Percentiles rank a stretch among this genome's conserved stretches.
Conservation (phyloP, 1,140 invertebrate genomes). For the Leptopilina boulardi region DNA sequence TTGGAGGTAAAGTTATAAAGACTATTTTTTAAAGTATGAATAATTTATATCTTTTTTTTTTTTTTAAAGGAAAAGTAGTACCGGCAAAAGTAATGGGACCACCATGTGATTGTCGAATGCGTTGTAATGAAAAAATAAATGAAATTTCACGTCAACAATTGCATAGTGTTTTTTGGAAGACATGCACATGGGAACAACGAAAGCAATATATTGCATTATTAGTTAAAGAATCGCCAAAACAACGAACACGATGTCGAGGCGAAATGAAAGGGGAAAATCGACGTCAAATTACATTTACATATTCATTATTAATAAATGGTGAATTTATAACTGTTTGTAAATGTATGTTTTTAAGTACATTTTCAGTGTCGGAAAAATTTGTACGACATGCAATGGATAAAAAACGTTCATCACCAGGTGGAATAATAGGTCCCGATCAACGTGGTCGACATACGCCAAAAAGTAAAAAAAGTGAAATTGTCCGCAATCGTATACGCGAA, state of each 20-base stretch:
- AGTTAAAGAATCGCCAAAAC: slow-evolving; percentile 60
- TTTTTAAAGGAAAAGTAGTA: slow-evolving; percentile 57
- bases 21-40: no score
- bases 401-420: slow-evolving; percentile 52
- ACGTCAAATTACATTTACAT: slow-evolving; percentile 60
- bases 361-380: slow-evolving; percentile 60
- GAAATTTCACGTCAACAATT: slow-evolving; percentile 52
- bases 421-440: slow-evolving; percentile 57
- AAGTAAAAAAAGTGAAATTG: slow-evolving; percentile 58
- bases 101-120: slow-evolving; percentile 57
- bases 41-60: background rate
- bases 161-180: slow-evolving; percentile 60
- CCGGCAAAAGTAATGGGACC: slow-evolving; percentile 59
- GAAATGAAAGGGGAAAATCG: slow-evolving; percentile 52
- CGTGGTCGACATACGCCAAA: slow-evolving; percentile 57
- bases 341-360: slow-evolving; percentile 62
- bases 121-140: slow-evolving; percentile 50
- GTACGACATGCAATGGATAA: slow-evolving; percentile 60
- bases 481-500: slow-evolving; percentile 54
- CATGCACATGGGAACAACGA: slow-evolving; percentile 59
- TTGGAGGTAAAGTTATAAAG: slow-evolving; percentile 61
- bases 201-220: slow-evolving; percentile 59
- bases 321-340: slow-evolving; percentile 61
- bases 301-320: slow-evolving; percentile 52
- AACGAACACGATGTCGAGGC: slow-evolving; percentile 53